A percentile compares a stretch with the other conserved stretches of the same genome.
phyloP scores from a whole-genome alignment of 53 echinoderm and acorn worm species.

The Henricia sp. region DNA sequence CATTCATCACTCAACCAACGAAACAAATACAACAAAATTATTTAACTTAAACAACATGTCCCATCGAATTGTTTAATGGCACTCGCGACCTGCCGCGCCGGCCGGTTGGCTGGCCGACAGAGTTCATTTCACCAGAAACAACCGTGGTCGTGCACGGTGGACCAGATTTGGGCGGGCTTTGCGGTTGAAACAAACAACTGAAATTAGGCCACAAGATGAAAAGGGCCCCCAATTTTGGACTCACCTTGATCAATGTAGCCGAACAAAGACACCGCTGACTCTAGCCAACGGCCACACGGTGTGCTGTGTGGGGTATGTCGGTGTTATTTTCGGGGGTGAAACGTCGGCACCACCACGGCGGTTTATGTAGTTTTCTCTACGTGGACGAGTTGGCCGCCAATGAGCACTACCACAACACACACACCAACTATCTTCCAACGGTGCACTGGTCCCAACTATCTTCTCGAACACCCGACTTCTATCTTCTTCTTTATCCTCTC shows the following conservation, averaged over 20 bases:
- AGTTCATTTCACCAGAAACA: too few relatives aligned
- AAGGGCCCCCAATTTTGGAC: conserved; percentile 11
- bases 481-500: not conserved
- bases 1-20: too few relatives aligned
- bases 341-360: conserved; percentile 13
- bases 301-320: conserved; percentile 31
- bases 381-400: conserved; percentile 15
- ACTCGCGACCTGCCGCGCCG: too few relatives aligned
- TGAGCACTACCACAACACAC: not conserved
- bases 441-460: conserved; percentile 29
- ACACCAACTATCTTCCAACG: conserved; percentile 40
- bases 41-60: too few relatives aligned
- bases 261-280: conserved; percentile 61
- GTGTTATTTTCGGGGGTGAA: conserved; percentile 4
- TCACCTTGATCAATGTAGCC: conserved; percentile 58
- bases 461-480: not conserved
- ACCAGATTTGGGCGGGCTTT: too few relatives aligned
- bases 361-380: not conserved
- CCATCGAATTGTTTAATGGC: too few relatives aligned
- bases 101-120: too few relatives aligned
- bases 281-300: conserved; percentile 58
- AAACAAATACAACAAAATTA: too few relatives aligned
- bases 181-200: too few relatives aligned
- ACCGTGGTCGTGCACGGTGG: too few relatives aligned
- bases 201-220: too few relatives aligned